Conservation (phyloP, 1,140 invertebrate genomes). For the Macrotrachela quadricornifera region DNA sequence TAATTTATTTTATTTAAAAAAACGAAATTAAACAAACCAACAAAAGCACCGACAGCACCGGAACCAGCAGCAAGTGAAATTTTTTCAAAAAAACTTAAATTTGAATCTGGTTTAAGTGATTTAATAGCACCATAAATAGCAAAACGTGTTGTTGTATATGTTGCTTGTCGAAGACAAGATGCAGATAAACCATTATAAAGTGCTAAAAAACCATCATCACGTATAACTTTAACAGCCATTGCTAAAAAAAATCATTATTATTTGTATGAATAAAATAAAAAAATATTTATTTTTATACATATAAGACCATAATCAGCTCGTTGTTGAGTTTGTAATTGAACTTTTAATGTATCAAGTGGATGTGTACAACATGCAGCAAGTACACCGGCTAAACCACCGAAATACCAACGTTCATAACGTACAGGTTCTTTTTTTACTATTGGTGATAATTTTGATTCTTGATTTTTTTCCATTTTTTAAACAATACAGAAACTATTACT, state of each 20-base stretch:
- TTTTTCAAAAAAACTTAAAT: conserved; percentile 45
- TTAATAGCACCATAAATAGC: conserved; percentile 61
- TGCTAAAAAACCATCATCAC: conserved; percentile 58
- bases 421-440: too few relatives aligned
- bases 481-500: too few relatives aligned
- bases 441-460: too few relatives aligned
- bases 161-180: conserved; percentile 67
- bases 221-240: conserved; percentile 43
- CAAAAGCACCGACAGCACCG: conserved; percentile 66
- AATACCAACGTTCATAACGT: conserved; percentile 49
- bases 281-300: conserved; percentile 13
- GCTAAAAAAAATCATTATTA: conserved; percentile 5
- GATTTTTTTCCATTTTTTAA: too few relatives aligned
- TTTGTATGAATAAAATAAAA: conserved; percentile 36
- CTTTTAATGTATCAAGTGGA: conserved; percentile 87
- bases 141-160: conserved; percentile 90
- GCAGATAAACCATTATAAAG: conserved; percentile 92
- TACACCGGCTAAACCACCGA: conserved; percentile 76
- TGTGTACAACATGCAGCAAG: conserved; percentile 89
- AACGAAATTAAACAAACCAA: conserved; percentile 22
- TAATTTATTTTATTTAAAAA: too few relatives aligned
- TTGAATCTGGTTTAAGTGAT: conserved; percentile 9
- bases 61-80: conserved; percentile 58
- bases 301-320: conserved; percentile 35
- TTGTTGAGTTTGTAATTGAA: conserved; percentile 90